phyloP scores from a whole-genome alignment of 2,113 vertebrate species.

The Pungitius pungitius region DNA sequence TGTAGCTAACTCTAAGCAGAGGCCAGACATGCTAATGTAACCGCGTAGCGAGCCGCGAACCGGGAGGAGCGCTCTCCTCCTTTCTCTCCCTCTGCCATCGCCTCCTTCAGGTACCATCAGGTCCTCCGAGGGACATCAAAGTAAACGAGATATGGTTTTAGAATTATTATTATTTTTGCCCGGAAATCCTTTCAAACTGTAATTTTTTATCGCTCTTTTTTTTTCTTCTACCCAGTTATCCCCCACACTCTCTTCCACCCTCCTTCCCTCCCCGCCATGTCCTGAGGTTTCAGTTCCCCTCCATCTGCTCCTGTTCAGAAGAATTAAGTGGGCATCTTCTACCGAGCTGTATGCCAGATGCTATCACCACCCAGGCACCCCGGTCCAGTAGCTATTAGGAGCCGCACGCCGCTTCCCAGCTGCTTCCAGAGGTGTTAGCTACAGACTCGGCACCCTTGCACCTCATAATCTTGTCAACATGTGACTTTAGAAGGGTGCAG shows the following conservation, averaged over 20 bases:
- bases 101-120: slow-evolving; percentile 29
- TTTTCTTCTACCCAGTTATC: not conserved
- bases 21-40: slow-evolving; percentile 14
- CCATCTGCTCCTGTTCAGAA: slow-evolving; percentile 21
- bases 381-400: slow-evolving; percentile 51
- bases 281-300: slow-evolving; percentile 25
- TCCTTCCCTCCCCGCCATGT: not conserved
- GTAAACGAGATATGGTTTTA: slow-evolving; percentile 31
- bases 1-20: slow-evolving; percentile 48
- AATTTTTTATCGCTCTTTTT: slow-evolving; percentile 14
- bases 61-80: slow-evolving; percentile 6
- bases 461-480: slow-evolving; percentile 64
- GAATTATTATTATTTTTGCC: slow-evolving; percentile 3
- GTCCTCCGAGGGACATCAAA: slow-evolving; percentile 18
- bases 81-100: slow-evolving; percentile 21
- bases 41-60: slow-evolving; percentile 28
- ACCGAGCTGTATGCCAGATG: slow-evolving; percentile 43
- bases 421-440: slow-evolving; percentile 61
- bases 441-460: slow-evolving; percentile 54
- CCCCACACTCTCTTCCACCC: not conserved
- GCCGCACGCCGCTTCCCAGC: slow-evolving; percentile 58
- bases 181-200: slow-evolving; percentile 24
- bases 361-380: slow-evolving; percentile 41
- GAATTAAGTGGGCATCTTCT: slow-evolving; percentile 49
- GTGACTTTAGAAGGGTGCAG: slow-evolving; percentile 49